Base-by-base conservation (phyloP, 2,797 vertebrate genomes). In the Rhyacichthys aspro region DNA sequence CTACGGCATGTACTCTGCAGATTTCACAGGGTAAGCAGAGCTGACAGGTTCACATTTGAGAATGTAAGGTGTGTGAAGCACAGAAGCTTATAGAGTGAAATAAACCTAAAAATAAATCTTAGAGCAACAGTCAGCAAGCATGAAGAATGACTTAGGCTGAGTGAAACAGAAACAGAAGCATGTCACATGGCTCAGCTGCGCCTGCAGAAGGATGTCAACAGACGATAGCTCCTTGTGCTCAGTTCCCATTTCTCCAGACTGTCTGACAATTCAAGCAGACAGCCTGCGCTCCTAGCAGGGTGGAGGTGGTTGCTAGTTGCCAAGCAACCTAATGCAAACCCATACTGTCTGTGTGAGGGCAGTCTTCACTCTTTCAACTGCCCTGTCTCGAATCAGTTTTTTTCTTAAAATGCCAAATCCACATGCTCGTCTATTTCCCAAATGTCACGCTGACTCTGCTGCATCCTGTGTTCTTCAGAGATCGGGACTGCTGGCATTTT, bases 1-100 rank as follows among this genome's bases (percentile, higher is more conserved):
- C 87, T 99, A 99, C 41, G 96, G 96, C 88, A 96, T 98, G 85
- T 99, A 99, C 90, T 99, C 98, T 38, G 95, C 98, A 78, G 98
- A 99, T 84, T 99, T 99, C 80, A 98, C 98, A 72, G 98, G 98
- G 98, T 99, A 94, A 95, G 95, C 49, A 28, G 8, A 43, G 11
- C 9, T 3, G 23, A 50, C 36, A 23, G 23, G 23, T 28, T 28
- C 23, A 28, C 23, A 28, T 28, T 28, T 28, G 23, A 28, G 11
- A 58, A 48, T 70, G 28, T 15, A 15, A 60, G 18, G 42, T 10
- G 1, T 18, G 43, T 23, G 8, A 1, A 36, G 18, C 4, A n/a
- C 34, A 41, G 39, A n/a, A 41, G 39, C 14, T 41, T 14, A 7
- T 3, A 41, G n/a, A 41, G 39, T n/a, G 7, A 54, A 57, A 57